Percentiles rank a stretch among this genome's conserved stretches.
phyloP scores from a whole-genome alignment of 2,113 vertebrate genomes.

The Mesembrinibis cayennensis region DNA sequence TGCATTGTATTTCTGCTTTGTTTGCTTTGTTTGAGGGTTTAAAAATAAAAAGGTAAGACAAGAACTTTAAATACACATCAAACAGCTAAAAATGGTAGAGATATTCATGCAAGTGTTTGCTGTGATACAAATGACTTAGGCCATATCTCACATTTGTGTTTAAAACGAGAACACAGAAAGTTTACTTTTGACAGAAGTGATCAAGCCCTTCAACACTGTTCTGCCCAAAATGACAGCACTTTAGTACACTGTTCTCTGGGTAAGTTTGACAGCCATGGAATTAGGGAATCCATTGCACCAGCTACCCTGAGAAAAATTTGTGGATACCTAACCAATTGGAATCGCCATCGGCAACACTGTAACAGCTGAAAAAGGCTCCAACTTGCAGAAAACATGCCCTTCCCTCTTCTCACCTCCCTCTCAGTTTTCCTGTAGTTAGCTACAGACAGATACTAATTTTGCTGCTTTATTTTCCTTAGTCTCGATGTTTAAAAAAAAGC shows the following conservation, averaged over 20 bases:
- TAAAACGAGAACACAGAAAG: background rate
- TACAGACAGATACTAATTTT: background rate
- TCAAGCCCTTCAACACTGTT: background rate
- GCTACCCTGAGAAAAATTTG: background rate
- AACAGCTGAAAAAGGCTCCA: background rate
- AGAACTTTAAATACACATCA: background rate
- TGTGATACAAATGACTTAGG: background rate
- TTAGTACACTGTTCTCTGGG: background rate
- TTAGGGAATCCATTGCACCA: background rate
- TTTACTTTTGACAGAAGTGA: background rate
- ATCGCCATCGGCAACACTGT: background rate
- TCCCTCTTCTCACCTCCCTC: background rate
- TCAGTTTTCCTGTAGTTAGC: background rate
- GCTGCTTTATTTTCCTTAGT: background rate
- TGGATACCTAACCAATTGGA: background rate
- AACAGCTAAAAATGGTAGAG: background rate
- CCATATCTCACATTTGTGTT: background rate
- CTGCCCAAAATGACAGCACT: background rate
- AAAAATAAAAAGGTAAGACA: background rate
- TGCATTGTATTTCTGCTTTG: background rate
- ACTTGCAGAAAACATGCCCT: background rate
- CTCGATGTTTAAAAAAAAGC: background rate
- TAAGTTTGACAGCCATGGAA: background rate
- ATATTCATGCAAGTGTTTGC: background rate
- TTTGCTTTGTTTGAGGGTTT: background rate